Evolutionary conservation across 1,140 invertebrate species (phyloP).

Genomic region (Mactra quadrangularis): DNA sequence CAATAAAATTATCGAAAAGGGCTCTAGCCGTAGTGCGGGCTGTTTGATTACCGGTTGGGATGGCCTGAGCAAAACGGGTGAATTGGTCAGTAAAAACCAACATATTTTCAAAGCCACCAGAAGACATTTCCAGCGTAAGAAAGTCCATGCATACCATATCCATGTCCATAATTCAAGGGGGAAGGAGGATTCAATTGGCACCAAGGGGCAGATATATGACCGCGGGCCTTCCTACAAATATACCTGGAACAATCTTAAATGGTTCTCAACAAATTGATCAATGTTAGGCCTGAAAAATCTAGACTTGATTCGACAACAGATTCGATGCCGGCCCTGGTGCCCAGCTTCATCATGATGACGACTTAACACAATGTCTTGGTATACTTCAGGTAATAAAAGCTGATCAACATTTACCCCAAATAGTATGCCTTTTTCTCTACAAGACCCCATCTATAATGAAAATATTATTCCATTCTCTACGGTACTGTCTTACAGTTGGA

Average conservation of each 20-base stretch:
- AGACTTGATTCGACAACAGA: not conserved
- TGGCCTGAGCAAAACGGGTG: conserved; percentile 35
- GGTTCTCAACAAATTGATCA: not conserved
- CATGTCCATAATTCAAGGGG: no score
- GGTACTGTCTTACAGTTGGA: not conserved
- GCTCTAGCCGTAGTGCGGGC: conserved; percentile 35
- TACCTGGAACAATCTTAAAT: conserved; percentile 22
- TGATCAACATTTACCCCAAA: not conserved
- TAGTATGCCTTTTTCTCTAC: not conserved
- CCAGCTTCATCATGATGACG: conserved; percentile 51
- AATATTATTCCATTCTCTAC: conserved; percentile 44
- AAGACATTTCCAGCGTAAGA: conserved; percentile 39
- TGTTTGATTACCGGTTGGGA: conserved; percentile 41
- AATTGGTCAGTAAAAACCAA: conserved; percentile 52
- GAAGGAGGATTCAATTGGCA: conserved; percentile 11
- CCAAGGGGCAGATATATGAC: not conserved
- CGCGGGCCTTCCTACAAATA: conserved; percentile 21
- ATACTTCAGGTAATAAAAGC: conserved; percentile 6
- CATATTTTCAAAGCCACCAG: conserved; percentile 46
- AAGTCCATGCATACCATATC: conserved; percentile 60
- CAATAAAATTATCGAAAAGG: conserved; percentile 40
- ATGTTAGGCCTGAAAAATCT: conserved; percentile 55
- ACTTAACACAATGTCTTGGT: not conserved
- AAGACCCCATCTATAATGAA: conserved; percentile 45
- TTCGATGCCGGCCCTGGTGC: conserved; percentile 1